Conservation (phyloP, 2,113 vertebrate species). For the Apistogramma diplotaenia region DNA sequence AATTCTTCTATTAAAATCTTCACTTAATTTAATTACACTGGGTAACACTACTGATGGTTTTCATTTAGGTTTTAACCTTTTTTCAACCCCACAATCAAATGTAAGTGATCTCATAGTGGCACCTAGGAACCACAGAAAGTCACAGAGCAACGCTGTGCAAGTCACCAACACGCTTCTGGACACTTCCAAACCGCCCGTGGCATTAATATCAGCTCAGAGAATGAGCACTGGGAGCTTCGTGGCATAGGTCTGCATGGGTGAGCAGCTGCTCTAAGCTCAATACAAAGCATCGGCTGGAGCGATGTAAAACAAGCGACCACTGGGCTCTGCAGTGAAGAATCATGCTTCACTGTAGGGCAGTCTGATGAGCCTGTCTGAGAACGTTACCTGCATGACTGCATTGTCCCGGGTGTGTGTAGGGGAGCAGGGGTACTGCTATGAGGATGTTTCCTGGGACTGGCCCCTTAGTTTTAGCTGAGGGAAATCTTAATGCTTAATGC, state of each 20-base stretch:
- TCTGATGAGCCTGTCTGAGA: neutral
- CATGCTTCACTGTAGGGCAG: neutral
- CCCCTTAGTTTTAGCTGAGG: neutral
- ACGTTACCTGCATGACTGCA: neutral
- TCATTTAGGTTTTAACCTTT: no score
- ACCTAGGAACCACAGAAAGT: no score
- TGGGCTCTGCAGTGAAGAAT: neutral
- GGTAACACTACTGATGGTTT: no score
- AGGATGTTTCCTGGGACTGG: neutral
- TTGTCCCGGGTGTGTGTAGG: neutral
- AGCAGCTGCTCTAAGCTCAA: neutral
- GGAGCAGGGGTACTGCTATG: neutral
- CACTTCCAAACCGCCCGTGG: no score
- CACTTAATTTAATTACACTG: no score
- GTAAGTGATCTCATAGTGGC: no score
- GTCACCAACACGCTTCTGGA: no score
- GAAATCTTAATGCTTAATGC: neutral
- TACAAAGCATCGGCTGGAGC: neutral
- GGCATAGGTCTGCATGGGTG: neutral
- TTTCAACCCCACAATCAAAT: no score
- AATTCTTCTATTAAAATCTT: neutral
- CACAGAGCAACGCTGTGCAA: no score
- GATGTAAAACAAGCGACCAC: neutral
- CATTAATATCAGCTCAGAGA: no score
- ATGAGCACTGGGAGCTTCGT: no score